Evolutionary conservation across 2,888 invertebrate species (phyloP).

Genomic region (Theretra japonica): DNA sequence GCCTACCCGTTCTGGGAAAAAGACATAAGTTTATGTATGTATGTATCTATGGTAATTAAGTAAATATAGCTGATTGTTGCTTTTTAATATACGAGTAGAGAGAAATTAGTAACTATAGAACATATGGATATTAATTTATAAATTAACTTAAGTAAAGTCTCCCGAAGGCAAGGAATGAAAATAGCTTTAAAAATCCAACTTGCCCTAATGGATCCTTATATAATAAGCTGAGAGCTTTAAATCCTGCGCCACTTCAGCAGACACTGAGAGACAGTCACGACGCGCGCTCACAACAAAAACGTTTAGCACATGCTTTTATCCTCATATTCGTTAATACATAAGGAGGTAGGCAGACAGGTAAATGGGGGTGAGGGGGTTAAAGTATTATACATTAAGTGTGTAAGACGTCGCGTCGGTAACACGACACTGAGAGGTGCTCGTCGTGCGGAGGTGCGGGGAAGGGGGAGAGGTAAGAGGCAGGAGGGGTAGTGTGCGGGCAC

Average conservation of each 20-base stretch:
- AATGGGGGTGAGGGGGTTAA: neutral
- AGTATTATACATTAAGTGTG: conserved; percentile 11
- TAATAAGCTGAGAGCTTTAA: neutral
- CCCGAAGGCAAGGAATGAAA: no score
- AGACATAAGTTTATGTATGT: no score
- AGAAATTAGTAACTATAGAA: no score
- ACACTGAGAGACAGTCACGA: neutral
- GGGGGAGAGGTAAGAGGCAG: no score
- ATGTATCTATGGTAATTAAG: no score
- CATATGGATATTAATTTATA: no score
- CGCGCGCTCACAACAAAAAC: neutral
- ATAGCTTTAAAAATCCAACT: no score
- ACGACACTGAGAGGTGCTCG: neutral
- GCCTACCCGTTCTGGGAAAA: no score
- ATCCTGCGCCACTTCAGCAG: neutral
- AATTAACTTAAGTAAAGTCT: no score
- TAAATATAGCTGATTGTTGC: no score
- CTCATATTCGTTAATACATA: conserved; percentile 2
- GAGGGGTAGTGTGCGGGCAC: conserved; percentile 9
- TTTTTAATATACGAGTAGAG: no score
- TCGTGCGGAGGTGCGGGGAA: neutral
- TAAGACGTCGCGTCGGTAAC: conserved; percentile 12
- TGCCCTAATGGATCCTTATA: no score
- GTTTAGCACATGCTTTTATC: conserved; percentile 10
- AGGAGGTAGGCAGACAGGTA: conserved; percentile 8